Evolutionary conservation across 1,140 invertebrate genomes (phyloP), one percentile per base, ranked within the genome.

Genomic region (Phocides pigmalion): DNA sequence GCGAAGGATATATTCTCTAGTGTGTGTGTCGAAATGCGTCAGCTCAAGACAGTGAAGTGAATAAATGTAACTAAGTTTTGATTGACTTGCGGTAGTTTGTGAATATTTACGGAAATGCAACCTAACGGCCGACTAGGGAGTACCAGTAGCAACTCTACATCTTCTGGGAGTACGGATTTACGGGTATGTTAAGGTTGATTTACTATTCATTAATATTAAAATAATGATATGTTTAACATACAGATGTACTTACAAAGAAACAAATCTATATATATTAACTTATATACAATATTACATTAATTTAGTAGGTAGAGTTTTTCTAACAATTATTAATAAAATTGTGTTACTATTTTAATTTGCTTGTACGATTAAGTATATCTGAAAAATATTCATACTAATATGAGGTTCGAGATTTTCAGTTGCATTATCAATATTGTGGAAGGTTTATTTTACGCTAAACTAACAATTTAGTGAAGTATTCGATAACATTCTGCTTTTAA

Each of bases 81-180:
- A 8, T 39, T 35, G 3, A 22, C 2, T 22, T 22, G 25, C 6
- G 1, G 6, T 2, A 28, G 9, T 32, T 42, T 69, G 62, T 50
- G 22, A 32, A 62, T 20, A 53, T 16, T 39, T 44, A 35, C 32
- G 14, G 68, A 72, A 53, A 89, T 89, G 86, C 80, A 81, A 72
- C 80, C 76, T 39, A 79, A 81, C 68, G 79, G 77, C 39, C 71
- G 79, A n/a, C 62, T 86, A 19, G 74, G 78, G 15, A 79, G 68
- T 16, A 73, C 73, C 65, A 85, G 81, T 62, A 87, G 76, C 49
- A 81, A 73, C 9, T 86, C 87, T n/a, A 87, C 82, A 1, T 88
- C 86, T 4, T 88, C 85, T 12, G 86, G 85, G 12, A 82, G 84
- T 64, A 84, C 86, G 0, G 82, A 88, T 64, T 54, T 85, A 17